phyloP scores from a whole-genome alignment of 2,888 invertebrate genomes.

The Strigamia transsilvanica region DNA sequence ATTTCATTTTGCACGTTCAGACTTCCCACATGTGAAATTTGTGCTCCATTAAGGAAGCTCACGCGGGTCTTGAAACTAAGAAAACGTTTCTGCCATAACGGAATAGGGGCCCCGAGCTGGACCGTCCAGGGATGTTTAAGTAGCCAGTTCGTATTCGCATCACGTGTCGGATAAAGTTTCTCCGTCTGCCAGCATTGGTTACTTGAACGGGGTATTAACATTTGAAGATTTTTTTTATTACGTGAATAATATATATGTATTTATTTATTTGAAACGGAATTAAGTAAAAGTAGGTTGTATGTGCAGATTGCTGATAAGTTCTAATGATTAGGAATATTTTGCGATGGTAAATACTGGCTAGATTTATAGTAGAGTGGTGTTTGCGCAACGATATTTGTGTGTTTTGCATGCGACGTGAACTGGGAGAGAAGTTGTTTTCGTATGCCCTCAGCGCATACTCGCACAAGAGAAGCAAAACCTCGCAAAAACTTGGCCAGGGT shows the following conservation, averaged over 20 bases:
- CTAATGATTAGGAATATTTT: constrained; percentile 27
- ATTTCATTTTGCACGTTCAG: constrained; percentile 17
- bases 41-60: constrained; percentile 38
- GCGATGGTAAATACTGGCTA: not conserved
- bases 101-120: constrained; percentile 28
- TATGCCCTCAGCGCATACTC: constrained; percentile 16
- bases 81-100: constrained; percentile 32
- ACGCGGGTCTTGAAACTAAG: constrained; percentile 32
- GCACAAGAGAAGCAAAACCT: constrained; percentile 35
- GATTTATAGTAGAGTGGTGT: not conserved
- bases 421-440: constrained; percentile 11
- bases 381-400: constrained; percentile 39
- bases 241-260: not conserved
- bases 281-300: not conserved
- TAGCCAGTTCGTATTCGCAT: constrained; percentile 22
- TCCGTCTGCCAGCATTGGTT: constrained; percentile 19
- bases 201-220: constrained; percentile 3
- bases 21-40: constrained; percentile 27
- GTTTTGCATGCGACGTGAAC: constrained; percentile 30
- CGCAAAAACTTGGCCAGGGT: constrained; percentile 22
- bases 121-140: constrained; percentile 38
- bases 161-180: constrained; percentile 29
- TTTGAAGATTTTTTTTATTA: constrained; percentile 9
- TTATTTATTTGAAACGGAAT: not conserved
- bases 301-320: constrained; percentile 15